Evolutionary conservation across 1,140 invertebrate genomes (phyloP), one percentile per base, ranked within the genome.

Genomic region (Pantala flavescens): DNA sequence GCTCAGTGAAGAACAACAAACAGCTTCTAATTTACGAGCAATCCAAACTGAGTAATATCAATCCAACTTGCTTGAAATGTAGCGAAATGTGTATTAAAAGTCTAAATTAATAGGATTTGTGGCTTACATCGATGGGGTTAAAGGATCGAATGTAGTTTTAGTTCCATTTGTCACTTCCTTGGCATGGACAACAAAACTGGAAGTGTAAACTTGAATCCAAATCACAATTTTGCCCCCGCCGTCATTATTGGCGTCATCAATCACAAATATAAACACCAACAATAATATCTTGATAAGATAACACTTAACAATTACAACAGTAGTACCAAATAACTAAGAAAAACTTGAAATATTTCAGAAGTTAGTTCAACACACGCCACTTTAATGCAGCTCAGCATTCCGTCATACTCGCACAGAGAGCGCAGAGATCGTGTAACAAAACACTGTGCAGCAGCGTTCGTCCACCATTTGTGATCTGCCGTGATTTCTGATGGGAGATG

Each of bases 111-210:
- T 5, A 36, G 28, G 2, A 36, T 36, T 36, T 36, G 49, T 63
- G 3, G 49, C 49, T 63, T 63, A 63, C 49, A 63, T 63, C 49
- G 49, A 63, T 63, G 49, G 49, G 49, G 1, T 21, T 63, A 63
- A 63, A 63, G 49, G 12, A 63, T 63, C 16, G 5, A 12, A 63
- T 63, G 12, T 21, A 16, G 49, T 19, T 63, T 63, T 12, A 21
- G 49, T 63, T 63, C 49, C 49, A 63, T 63, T 63, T 63, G 49
- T 63, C 49, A 63, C 49, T 63, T 63, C 49, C 49, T 63, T 63
- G 49, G 49, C 49, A 63, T 63, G 49, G 49, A 63, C 49, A 63
- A 63, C 49, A 63, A 16, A 63, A 63, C 49, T 21, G n/a, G 49
- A 63, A 7, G 16, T 19, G n/a, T 19, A 63, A 63, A 63, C 49